Conservation (phyloP, 2,888 invertebrate genomes). For the Mythimna pallens region DNA sequence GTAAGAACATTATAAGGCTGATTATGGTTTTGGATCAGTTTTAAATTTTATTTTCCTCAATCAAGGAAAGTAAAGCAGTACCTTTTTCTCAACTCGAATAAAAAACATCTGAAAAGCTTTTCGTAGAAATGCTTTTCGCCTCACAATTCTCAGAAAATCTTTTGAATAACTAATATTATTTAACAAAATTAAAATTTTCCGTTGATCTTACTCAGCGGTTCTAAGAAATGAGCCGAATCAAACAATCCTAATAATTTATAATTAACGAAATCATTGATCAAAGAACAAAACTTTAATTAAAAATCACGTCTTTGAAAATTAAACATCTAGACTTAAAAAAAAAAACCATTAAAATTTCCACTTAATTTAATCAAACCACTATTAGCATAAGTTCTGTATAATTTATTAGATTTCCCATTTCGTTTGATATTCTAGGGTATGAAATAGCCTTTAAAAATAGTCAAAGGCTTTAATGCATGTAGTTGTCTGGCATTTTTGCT, state of each 20-base stretch:
- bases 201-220: conserved; percentile 6
- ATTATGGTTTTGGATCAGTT: too few species aligned
- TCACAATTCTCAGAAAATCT: not conserved
- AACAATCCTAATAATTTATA: conserved; percentile 14
- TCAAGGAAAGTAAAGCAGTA: not conserved
- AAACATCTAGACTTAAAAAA: not conserved
- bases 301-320: conserved; percentile 25
- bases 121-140: not conserved
- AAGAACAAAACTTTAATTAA: conserved; percentile 17
- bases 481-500: too few species aligned
- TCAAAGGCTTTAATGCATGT: too few species aligned
- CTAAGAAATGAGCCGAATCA: conserved; percentile 11
- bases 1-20: too few species aligned
- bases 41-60: not conserved
- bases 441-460: not conserved
- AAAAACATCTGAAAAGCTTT: not conserved
- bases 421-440: conserved; percentile 3
- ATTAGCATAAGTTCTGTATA: conserved; percentile 52
- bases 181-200: conserved; percentile 10
- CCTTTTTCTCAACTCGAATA: not conserved
- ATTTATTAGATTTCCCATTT: conserved; percentile 53
- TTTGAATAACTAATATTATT: conserved; percentile 12
- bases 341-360: conserved; percentile 32
- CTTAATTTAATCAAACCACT: conserved; percentile 50
- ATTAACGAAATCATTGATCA: conserved; percentile 19